A percentile compares a stretch with the other conserved stretches of the same genome.
Conservation (phyloP, 2,797 vertebrate species). For the Vultur gryphus region DNA sequence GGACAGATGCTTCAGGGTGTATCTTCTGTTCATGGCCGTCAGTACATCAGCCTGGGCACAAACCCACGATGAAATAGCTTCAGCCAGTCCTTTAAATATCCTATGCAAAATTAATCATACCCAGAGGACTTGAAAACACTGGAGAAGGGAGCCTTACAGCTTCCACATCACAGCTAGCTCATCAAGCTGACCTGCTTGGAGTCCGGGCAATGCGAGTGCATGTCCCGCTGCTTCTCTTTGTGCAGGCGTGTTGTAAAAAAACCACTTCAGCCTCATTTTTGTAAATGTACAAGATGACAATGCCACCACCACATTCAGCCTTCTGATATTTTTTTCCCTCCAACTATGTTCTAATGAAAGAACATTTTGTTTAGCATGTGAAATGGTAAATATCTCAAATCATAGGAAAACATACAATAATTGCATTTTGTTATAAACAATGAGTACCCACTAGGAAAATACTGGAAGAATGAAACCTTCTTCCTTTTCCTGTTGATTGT, state of each 20-base stretch:
- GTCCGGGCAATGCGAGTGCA: background rate
- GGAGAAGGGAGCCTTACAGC: background rate
- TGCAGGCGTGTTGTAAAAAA: background rate
- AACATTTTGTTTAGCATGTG: constrained; percentile 35
- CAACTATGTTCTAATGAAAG: background rate
- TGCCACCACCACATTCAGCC: accelerated
- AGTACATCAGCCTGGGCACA: background rate
- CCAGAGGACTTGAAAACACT: background rate
- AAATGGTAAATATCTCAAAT: constrained; percentile 8
- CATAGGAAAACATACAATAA: constrained; percentile 34
- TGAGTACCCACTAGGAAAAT: constrained; percentile 50
- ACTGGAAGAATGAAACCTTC: constrained; percentile 16
- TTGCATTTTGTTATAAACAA: constrained; percentile 51
- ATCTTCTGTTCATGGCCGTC: background rate
- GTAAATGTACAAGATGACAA: background rate
- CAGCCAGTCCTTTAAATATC: background rate
- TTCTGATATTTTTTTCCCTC: background rate
- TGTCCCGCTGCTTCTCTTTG: background rate
- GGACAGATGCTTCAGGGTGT: background rate
- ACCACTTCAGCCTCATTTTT: background rate
- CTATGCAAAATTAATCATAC: background rate
- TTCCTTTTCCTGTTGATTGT: constrained; percentile 65
- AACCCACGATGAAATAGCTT: background rate
- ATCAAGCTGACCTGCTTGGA: constrained; percentile 1
- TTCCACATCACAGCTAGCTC: background rate